Evolutionary conservation across 1,140 invertebrate genomes (phyloP), one percentile per base, ranked within the genome.

Genomic region (Eumeta japonica): DNA sequence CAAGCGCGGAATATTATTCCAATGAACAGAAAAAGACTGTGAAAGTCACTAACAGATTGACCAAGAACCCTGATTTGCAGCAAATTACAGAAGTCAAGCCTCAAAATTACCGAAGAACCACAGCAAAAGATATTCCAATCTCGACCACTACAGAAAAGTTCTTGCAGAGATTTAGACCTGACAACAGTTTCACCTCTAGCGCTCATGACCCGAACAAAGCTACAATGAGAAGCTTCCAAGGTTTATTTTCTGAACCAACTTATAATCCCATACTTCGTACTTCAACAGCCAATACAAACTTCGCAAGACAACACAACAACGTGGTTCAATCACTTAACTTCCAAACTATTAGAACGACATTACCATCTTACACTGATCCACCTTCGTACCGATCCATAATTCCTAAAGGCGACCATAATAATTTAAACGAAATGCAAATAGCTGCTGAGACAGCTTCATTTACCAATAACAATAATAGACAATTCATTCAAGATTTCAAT

Each of bases 381-480:
- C 52, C 64, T n/a, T 58, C 64, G 3, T 65, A 55, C 18, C 58
- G 62, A 48, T 52, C 52, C 1, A 62, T 46, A 13, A 37, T 54
- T 10, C 32, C 62, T 7, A 55, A 46, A 2, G 53, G 54, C n/a
- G 62, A 71, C 35, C 57, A 54, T 33, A 67, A 56, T 29, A 58
- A 48, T 13, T 37, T 65, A 0, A 79, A 73, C 44, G 87, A 90
- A 57, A 81, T 80, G 35, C 88, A 90, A 61, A 78, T 85, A 2
- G 79, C 83, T 0, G 84, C 87, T 2, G 88, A 90, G 62, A 85
- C 83, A 2, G 84, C 85, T 0, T 85, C 85, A 0, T 87, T 88
- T 52, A 81, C 83, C 0, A 81, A 81, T 16, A 82, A 68, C 34
- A 67, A 75, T 43, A 74, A 76, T 37, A 58, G 58, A 35, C 70